phyloP scores from a whole-genome alignment of 2,888 invertebrate species.

The Dione juno region DNA sequence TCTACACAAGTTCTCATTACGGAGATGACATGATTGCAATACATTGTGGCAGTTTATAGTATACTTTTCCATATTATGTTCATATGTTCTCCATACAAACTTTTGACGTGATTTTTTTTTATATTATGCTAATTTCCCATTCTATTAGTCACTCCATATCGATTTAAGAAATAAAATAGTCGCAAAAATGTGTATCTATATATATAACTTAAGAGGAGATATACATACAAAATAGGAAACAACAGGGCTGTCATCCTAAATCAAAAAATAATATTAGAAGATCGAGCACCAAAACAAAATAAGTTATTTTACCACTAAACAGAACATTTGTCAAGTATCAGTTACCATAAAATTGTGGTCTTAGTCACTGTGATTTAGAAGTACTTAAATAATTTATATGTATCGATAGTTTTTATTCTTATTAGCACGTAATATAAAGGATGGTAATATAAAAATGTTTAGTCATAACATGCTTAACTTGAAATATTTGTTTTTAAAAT shows the following conservation, averaged over 20 bases:
- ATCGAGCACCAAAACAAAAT: conserved; percentile 42
- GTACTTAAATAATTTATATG: background rate
- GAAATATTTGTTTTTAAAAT: background rate
- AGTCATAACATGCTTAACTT: conserved; percentile 15
- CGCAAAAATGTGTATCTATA: conserved; percentile 13
- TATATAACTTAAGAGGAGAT: conserved; percentile 12
- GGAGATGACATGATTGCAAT: background rate
- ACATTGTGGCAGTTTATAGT: conserved; percentile 15
- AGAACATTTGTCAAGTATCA: conserved; percentile 35
- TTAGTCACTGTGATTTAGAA: background rate
- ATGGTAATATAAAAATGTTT: conserved; percentile 12
- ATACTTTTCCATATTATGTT: background rate
- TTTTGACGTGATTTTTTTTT: background rate
- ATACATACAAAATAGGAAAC: conserved; percentile 27
- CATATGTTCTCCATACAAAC: background rate
- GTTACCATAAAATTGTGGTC: no score
- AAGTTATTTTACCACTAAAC: conserved; percentile 30
- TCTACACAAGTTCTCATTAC: background rate
- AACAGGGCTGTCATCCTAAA: background rate
- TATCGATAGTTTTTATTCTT: no score
- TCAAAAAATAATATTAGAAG: conserved; percentile 25
- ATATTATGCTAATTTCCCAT: background rate
- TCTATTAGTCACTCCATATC: background rate
- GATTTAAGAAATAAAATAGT: conserved; percentile 16
- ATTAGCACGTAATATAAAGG: no score